Evolutionary conservation across 2,797 vertebrate genomes (phyloP), one percentile per base, ranked within the genome.

Genomic region (Enteromius viviparus): DNA sequence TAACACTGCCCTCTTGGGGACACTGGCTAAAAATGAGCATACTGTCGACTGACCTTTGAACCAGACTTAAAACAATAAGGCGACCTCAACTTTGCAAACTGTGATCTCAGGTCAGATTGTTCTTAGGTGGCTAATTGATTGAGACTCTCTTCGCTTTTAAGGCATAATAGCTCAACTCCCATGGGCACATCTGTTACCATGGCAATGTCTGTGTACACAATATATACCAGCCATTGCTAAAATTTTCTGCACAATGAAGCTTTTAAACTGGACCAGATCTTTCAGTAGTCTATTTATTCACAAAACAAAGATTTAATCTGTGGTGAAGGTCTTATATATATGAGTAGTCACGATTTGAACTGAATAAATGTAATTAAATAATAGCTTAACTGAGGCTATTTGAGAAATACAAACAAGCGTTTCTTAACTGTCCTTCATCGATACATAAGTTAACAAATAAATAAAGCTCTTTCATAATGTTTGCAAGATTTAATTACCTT

Each of bases 1-100:
- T 51, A 21, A 64, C 58, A 69, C 81, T 69, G 81, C 70, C 76
- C 76, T 76, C 77, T 76, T 66, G 76, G 85, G 75, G 82, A 78
- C 1, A 11, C 5, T 32, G 21, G 40, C 53, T 83, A 3, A 60
- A 86, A 65, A 76, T 78, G 1, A 78, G 49, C 64, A 47, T 14
- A 75, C 68, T 34, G 49, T 32, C 23, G 37, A 17, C 19, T 60
- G 65, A 83, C 75, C 55, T 83, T 71, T 83, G 75, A 83, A 78
- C 82, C 68, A 71, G 37, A 68, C 23, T 65, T 40, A 12, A 65
- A 64, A 75, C 42, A 81, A 53, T 64, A 49, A 37, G 42, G 21
- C 2, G 29, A 42, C 10, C 10, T n/a, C 62, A 34, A 34, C 45
- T 40, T 62, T 40, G 23, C 47, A 66, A 62, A 19, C 53, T 58